Conservation (phyloP, 2,888 invertebrate genomes). For the Steinernema hermaphroditum region DNA sequence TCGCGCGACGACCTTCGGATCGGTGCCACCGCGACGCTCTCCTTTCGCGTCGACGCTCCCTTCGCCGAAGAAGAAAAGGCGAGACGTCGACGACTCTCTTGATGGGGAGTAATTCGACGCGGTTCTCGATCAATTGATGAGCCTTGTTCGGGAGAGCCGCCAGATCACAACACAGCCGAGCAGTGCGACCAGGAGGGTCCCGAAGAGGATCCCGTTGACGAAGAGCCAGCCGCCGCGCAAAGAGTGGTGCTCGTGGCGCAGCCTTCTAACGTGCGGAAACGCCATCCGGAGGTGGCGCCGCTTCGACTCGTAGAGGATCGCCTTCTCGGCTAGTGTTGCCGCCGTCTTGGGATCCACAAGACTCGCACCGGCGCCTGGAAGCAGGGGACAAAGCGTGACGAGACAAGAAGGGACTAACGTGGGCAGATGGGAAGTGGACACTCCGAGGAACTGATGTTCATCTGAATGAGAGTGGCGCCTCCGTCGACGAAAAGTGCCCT, state of each 20-base stretch:
- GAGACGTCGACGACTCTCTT: constrained; percentile 4
- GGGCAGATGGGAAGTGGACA: no score
- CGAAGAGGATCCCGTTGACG: not conserved
- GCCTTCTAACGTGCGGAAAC: not conserved
- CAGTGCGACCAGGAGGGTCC: not conserved
- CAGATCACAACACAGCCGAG: not conserved
- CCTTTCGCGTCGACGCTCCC: not conserved
- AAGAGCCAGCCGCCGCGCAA: not conserved
- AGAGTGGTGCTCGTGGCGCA: not conserved
- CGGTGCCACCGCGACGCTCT: constrained; percentile 20
- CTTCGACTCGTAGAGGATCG: not conserved
- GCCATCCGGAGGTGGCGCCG: not conserved
- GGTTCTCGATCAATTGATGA: constrained; percentile 4
- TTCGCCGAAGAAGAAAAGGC: not conserved
- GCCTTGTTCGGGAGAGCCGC: not conserved
- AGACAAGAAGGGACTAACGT: no score
- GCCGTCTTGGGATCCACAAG: not conserved
- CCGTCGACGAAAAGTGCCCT: no score
- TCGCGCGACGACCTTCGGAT: constrained; percentile 25
- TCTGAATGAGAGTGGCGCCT: no score
- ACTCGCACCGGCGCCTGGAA: no score
- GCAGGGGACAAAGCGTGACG: no score
- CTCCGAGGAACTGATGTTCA: no score
- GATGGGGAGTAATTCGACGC: no score
- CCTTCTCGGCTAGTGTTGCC: not conserved